phyloP scores from a whole-genome alignment of 2,888 invertebrate species.

The Cacoxenus indagator region DNA sequence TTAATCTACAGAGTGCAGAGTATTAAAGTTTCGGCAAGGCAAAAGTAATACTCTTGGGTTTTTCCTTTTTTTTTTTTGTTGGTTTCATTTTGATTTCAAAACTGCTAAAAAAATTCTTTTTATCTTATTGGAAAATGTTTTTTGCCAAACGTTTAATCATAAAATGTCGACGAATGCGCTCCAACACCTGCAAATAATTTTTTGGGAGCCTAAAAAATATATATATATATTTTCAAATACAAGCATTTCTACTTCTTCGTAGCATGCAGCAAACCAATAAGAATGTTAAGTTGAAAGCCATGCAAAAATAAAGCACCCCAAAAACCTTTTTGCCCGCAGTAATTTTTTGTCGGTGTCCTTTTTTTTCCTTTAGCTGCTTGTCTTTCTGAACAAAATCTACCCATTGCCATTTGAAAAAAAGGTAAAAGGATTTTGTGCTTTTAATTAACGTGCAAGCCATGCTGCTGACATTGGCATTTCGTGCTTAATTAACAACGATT shows the following conservation, averaged over 20 bases:
- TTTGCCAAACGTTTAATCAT: neutral
- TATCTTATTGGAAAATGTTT: neutral
- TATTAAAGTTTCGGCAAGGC: no score
- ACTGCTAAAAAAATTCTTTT: neutral
- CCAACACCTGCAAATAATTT: slow-evolving; percentile 8
- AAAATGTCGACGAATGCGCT: neutral
- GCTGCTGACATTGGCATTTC: neutral
- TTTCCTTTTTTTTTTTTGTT: no score
- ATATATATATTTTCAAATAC: neutral
- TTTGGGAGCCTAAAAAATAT: neutral
- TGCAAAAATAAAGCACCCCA: neutral
- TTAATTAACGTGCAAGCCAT: slow-evolving; percentile 13
- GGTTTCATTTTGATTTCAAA: neutral
- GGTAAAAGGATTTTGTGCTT: slow-evolving; percentile 14
- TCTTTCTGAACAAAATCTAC: no score
- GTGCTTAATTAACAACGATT: slow-evolving; percentile 17
- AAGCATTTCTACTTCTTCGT: slow-evolving; percentile 7
- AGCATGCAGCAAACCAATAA: neutral
- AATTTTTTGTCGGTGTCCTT: no score
- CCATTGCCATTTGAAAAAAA: no score
- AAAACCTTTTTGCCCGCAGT: neutral
- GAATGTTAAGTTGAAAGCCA: neutral
- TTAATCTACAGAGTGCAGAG: no score
- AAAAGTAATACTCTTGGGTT: no score
- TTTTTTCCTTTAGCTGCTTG: no score